Base-by-base conservation (phyloP, 2,113 vertebrate genomes). In the Saguinus imperator region DNA sequence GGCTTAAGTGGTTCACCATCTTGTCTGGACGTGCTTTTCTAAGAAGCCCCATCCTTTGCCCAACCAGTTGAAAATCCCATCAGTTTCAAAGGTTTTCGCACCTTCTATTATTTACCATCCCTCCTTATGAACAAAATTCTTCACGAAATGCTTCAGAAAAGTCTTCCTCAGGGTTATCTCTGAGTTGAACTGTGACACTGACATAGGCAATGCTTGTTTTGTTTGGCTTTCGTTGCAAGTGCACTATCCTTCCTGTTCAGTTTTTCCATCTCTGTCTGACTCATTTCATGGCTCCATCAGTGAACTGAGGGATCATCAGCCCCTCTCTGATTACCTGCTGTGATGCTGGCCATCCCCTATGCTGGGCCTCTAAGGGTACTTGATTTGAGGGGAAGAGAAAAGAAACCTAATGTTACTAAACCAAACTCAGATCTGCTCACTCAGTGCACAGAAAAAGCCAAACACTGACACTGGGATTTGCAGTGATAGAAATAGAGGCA, bases 101-200 rank as follows among this genome's bases (percentile, higher is more conserved):
- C 25, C 57, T 93, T 83, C 35, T 70, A 1, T 64, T 96, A 77
- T 35, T 82, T 72, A 81, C 58, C 29, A 66, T 5, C 17, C 43
- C 50, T 73, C 40, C 58, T n/a, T 40, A 18, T 12, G 52, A 72
- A 77, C 58, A 95, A 84, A 92, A 68, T 75, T 84, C 83, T 84
- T 95, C 61, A 72, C 50, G 35, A 90, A 89, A 89, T 86, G 25
- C 40, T 82, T 95, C 77, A 93, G 55, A 80, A 87, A 95, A 80
- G 57, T 92, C 55, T 61, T 94, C 75, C 17, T 87, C 13, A 32
- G 29, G 8, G 20, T 83, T 82, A 32, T 66, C 14, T 61, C 61
- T 83, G 64, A 57, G 72, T 35, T 76, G 25, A 29, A 72, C 58
- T 45, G 75, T 94, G 81, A 83, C 52, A 73, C 4, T 70, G 61